Conservation (phyloP, 2,888 invertebrate species). For the Notocelia uddmanniana region DNA sequence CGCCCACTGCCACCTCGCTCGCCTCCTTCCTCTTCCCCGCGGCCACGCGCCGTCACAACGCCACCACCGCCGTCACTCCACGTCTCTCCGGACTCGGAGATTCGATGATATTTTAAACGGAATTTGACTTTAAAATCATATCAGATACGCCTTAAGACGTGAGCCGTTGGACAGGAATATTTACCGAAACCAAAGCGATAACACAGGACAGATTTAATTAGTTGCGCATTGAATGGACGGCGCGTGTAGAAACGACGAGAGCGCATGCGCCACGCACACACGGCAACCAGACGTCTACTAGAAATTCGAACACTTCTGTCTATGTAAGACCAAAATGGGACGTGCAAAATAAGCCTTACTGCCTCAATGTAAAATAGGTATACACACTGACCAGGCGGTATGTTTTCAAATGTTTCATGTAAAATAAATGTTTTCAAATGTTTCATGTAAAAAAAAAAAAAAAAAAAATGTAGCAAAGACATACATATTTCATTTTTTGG, state of each 20-base stretch:
- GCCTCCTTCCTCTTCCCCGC: conserved; percentile 56
- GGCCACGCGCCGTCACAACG: conserved; percentile 47
- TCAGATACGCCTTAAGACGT: conserved; percentile 67
- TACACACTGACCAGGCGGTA: conserved; percentile 5
- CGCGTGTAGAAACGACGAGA: conserved; percentile 68
- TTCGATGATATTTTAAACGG: conserved; percentile 77
- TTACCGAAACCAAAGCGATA: conserved; percentile 69
- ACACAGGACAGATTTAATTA: conserved; percentile 64
- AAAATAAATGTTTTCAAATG: conserved; percentile 23
- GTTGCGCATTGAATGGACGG: conserved; percentile 80
- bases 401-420: conserved; percentile 18
- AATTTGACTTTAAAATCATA: conserved; percentile 83
- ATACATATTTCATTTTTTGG: conserved; percentile 2
- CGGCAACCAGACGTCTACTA: conserved; percentile 58
- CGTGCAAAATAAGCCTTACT: conserved; percentile 53
- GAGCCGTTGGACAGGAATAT: conserved; percentile 70
- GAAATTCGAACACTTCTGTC: conserved; percentile 59
- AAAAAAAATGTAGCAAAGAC: conserved; percentile 1
- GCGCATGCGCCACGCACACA: conserved; percentile 82
- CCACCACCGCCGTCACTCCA: conserved; percentile 52
- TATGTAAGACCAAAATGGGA: conserved; percentile 57
- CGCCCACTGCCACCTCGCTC: conserved; percentile 55
- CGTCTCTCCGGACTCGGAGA: conserved; percentile 63
- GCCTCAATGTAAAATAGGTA: conserved; percentile 21
- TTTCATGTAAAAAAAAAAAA: too few species aligned